Percentiles rank a stretch among this genome's conserved stretches.
Evolutionary conservation across 35 echinoderm and acorn worm species (phyloP).

Genomic region (Ophiothrix spiculata): DNA sequence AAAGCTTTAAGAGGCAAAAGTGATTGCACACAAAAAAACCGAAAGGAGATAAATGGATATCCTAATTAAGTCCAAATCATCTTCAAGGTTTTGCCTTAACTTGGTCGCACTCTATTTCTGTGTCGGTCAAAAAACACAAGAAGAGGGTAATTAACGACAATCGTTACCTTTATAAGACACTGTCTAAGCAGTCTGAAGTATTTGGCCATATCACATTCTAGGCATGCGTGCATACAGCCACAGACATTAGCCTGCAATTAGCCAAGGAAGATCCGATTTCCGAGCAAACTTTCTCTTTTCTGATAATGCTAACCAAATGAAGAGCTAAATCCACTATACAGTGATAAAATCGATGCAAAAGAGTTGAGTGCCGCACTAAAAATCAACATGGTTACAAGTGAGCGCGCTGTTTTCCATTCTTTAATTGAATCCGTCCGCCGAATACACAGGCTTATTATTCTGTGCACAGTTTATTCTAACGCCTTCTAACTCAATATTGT

Average conservation of each 20-base stretch:
- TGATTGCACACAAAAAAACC: no score
- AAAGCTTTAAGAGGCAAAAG: no score
- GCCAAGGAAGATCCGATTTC: background rate
- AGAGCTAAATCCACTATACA: background rate
- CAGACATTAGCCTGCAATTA: background rate
- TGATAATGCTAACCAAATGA: background rate
- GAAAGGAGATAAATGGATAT: no score
- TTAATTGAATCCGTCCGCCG: background rate
- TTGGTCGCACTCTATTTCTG: no score
- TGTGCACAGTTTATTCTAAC: background rate
- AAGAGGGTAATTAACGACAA: background rate
- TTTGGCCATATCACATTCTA: no score
- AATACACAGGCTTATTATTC: background rate
- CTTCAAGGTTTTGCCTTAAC: no score
- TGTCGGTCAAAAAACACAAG: no score
- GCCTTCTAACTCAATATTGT: conserved; percentile 2
- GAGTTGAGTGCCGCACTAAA: background rate
- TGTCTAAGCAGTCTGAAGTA: background rate
- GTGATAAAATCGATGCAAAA: background rate
- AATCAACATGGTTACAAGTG: background rate
- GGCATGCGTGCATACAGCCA: background rate
- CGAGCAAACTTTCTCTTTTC: background rate
- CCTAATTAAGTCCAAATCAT: no score
- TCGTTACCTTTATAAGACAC: background rate
- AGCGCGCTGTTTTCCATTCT: background rate